Evolutionary conservation across 2,888 invertebrate species (phyloP).

Genomic region (Copidosoma aretas): DNA sequence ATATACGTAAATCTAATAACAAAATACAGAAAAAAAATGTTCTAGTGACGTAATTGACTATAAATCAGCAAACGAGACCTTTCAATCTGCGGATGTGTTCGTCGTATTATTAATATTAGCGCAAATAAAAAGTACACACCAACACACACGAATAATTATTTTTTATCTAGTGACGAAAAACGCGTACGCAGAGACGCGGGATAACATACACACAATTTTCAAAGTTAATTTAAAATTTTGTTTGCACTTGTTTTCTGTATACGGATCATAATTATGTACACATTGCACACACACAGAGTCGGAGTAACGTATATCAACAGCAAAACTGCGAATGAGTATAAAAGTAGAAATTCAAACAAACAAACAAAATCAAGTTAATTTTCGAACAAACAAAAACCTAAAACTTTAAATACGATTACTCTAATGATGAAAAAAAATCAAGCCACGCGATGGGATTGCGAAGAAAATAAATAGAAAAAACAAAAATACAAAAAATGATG

Average conservation of each 20-base stretch:
- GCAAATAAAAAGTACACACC: neutral
- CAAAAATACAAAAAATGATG: slow-evolving; percentile 43
- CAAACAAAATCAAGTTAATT: slow-evolving; percentile 47
- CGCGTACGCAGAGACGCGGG: no score
- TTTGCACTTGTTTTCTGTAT: no score
- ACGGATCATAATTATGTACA: no score
- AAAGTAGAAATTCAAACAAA: slow-evolving; percentile 25
- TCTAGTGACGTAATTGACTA: slow-evolving; percentile 52
- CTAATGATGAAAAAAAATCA: neutral
- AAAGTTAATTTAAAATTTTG: no score
- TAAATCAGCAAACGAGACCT: slow-evolving; percentile 36
- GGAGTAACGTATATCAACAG: no score
- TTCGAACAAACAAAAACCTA: slow-evolving; percentile 40
- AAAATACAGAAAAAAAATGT: slow-evolving; percentile 51
- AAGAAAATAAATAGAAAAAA: slow-evolving; percentile 21
- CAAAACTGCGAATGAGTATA: neutral
- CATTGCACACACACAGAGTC: no score
- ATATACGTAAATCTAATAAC: slow-evolving; percentile 41
- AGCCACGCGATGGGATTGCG: slow-evolving; percentile 42
- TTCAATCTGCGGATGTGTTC: slow-evolving; percentile 8
- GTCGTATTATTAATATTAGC: slow-evolving; percentile 1
- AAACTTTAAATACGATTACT: slow-evolving; percentile 34
- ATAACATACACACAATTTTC: no score
- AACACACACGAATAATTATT: neutral
- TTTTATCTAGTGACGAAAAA: slow-evolving; percentile 13